These are phyloP conservation scores for Lineus longissimus DNA, from an alignment of 1,140 invertebrate species.

Conservation along the genomic window DNA sequence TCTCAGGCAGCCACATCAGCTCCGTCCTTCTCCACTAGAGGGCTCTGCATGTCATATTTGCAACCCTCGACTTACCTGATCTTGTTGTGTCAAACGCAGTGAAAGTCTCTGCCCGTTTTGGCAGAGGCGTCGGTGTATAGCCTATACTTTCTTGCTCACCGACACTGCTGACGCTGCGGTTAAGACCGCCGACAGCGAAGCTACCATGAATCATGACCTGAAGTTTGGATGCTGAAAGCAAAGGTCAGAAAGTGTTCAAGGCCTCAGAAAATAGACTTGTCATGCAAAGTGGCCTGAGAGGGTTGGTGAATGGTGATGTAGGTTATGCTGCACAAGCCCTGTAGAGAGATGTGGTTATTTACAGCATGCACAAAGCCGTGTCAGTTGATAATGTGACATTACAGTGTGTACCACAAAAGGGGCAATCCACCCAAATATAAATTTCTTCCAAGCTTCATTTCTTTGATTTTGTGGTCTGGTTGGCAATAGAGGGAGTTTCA, in stretches of 20 bases:
- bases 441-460: too few species aligned
- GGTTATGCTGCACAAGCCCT: too few species aligned
- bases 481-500: too few species aligned
- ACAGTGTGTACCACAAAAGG: too few species aligned
- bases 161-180: conserved; percentile 83
- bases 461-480: too few species aligned
- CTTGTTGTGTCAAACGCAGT: conserved; percentile 74
- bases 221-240: conserved; percentile 62
- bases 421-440: too few species aligned
- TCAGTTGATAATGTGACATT: too few species aligned
- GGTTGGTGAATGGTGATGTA: not conserved
- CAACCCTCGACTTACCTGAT: not conserved
- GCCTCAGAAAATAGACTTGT: not conserved
- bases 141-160: conserved; percentile 82
- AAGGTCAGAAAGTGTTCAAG: conserved; percentile 4
- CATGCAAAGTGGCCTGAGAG: not conserved
- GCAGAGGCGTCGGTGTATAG: conserved; percentile 76
- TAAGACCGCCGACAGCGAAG: conserved; percentile 70
- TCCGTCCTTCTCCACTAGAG: too few species aligned
- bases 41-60: not conserved
- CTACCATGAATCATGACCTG: conserved; percentile 59
- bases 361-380: too few species aligned
- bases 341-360: too few species aligned
- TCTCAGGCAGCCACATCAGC: too few species aligned
- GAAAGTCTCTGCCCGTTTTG: conserved; percentile 89